Conservation (phyloP, 2,888 invertebrate species). For the Saturnia pavonia region DNA sequence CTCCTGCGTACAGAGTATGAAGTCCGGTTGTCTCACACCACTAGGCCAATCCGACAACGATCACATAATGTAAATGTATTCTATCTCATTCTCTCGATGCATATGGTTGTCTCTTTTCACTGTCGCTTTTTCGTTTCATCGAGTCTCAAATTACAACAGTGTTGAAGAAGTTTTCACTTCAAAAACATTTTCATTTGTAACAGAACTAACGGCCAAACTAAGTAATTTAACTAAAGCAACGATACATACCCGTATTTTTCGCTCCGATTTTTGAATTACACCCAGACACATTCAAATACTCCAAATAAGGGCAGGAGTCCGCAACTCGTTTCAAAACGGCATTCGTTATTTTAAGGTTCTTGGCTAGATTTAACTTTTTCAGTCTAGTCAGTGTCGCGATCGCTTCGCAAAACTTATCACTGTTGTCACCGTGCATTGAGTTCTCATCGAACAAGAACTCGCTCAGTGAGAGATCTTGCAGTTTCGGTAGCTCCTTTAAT, state of each 20-base stretch:
- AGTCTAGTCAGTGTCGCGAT: constrained; percentile 67
- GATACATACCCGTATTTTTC: constrained; percentile 47
- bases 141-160: no score
- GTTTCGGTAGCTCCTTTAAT: constrained; percentile 56
- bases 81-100: no score
- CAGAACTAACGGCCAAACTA: background rate
- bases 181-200: no score
- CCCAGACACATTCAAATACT: constrained; percentile 70
- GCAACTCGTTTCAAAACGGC: constrained; percentile 75
- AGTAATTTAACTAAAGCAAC: background rate
- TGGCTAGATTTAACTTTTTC: constrained; percentile 66
- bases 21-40: no score
- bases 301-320: constrained; percentile 67
- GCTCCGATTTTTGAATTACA: constrained; percentile 55
- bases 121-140: no score
- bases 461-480: constrained; percentile 66
- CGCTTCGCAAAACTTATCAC: constrained; percentile 59
- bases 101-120: no score
- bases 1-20: no score
- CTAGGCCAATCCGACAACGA: no score
- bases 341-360: constrained; percentile 76
- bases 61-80: no score
- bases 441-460: constrained; percentile 58
- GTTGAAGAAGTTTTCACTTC: no score
- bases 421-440: constrained; percentile 42